Evolutionary conservation across 2,113 vertebrate genomes (phyloP).

Genomic region (Spheniscus mendiculus): DNA sequence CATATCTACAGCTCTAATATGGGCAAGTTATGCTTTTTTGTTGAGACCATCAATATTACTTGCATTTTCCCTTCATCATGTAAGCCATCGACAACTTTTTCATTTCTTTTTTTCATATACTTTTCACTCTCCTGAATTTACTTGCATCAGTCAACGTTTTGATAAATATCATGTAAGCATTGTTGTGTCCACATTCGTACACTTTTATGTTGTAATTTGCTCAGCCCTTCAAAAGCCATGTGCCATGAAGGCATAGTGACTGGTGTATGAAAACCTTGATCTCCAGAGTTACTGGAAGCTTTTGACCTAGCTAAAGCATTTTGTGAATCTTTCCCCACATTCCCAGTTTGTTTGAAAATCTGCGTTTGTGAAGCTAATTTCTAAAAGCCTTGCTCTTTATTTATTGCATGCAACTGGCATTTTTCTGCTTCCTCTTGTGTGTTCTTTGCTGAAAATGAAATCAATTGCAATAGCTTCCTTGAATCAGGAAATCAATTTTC

Average conservation of each 20-base stretch:
- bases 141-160: neutral
- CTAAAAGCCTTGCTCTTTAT: neutral
- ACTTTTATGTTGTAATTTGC: neutral
- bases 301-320: neutral
- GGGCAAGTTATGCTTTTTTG: neutral
- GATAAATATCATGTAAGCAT: neutral
- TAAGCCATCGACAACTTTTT: neutral
- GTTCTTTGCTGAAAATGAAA: neutral
- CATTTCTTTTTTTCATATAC: neutral
- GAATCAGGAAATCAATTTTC: neutral
- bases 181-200: neutral
- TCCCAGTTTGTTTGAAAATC: neutral
- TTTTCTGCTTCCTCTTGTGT: neutral
- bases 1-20: neutral
- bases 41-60: neutral
- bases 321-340: neutral
- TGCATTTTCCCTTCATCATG: neutral
- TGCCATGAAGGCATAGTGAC: accelerated
- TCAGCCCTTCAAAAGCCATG: neutral
- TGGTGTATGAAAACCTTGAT: neutral
- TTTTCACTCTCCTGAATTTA: slow-evolving; percentile 12
- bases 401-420: neutral
- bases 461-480: neutral
- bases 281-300: neutral
- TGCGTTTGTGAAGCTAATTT: neutral